Evolutionary conservation across 1,140 invertebrate species (phyloP).

Genomic region (Tribolium madens): DNA sequence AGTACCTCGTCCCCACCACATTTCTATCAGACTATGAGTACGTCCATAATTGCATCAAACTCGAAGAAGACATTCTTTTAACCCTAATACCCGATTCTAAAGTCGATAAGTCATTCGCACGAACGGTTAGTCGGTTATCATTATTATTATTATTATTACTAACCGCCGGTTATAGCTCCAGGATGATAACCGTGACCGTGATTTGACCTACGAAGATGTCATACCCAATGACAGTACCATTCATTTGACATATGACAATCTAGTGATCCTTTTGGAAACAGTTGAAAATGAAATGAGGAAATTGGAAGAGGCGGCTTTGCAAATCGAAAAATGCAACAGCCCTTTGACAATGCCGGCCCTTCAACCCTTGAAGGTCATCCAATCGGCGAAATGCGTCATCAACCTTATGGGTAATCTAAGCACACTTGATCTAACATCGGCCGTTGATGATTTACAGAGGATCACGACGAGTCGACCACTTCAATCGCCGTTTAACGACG

Average conservation of each 20-base stretch:
- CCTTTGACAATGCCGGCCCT: constrained; percentile 66
- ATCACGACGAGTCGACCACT: constrained; percentile 56
- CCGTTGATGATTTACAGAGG: constrained; percentile 78
- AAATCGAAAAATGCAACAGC: constrained; percentile 68
- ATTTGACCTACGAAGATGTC: constrained; percentile 79
- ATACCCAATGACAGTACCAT: constrained; percentile 79
- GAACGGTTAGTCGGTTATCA: constrained; percentile 73
- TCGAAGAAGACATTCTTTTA: constrained; percentile 90
- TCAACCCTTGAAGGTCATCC: constrained; percentile 77
- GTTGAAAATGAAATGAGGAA: constrained; percentile 85
- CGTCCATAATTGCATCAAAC: constrained; percentile 92
- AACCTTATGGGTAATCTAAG: constrained; percentile 88
- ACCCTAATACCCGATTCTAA: constrained; percentile 77
- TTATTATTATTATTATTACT: background rate
- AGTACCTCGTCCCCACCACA: constrained; percentile 80
- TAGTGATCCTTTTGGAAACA: constrained; percentile 85
- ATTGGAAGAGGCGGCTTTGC: constrained; percentile 74
- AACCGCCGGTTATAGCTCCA: constrained; percentile 66
- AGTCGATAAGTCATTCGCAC: constrained; percentile 74
- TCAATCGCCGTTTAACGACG: constrained; percentile 65
- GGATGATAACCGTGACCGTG: constrained; percentile 81
- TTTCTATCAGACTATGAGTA: constrained; percentile 90
- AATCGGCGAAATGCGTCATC: constrained; percentile 93
- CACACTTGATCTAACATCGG: constrained; percentile 84
- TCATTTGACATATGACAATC: constrained; percentile 80